Base-by-base conservation (phyloP, 2,113 vertebrate genomes). In the Triplophysa tibetana region DNA sequence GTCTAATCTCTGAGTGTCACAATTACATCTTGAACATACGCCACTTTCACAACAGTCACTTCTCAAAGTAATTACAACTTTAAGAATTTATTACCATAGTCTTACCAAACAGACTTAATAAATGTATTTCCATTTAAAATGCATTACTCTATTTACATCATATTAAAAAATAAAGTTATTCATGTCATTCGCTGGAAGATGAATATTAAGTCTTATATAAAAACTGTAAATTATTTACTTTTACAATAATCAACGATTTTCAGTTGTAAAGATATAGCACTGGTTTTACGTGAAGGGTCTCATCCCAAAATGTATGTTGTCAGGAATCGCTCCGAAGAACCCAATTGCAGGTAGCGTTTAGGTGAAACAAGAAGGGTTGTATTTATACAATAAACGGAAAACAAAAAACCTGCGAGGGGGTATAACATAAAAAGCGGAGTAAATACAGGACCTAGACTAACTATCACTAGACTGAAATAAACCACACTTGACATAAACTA, bases 61-160 rank as follows among this genome's bases (percentile, higher is more conserved):
- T 63, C 6, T 61, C 56, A 14, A 24, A 23, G 13, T 75, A 75
- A 75, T 75, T 75, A 19, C 16, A 9, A 50, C 60, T 58, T 58
- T n/a, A 9, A 21, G 54, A 0, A 2, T 19, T 58, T 10, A 21
- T 58, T 21, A 2, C 8, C 54, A 58, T 56, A 56, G 7, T 8
- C 52, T 48, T 1, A 62, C 45, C 41, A 73, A 2, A 43, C 21
- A 41, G 8, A 17, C 9, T 29, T 33, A n/a, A 21, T 19, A 16
- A 3, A 19, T 52, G 45, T 52, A 70, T 70, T 26, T 75, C 38
- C 41, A 48, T 75, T 62, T 24, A 73, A 73, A 9, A 45, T 75
- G 33, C 72, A 4, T 4, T 2, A 75, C 58, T 48, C 24, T 16
- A 75, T 63, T 75, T 62, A 38, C 72, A 73, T 60, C 52, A 23